These are phyloP conservation scores for Etia nguti DNA, from an alignment of 2,113 vertebrate genomes.

Conservation along the genomic window DNA sequence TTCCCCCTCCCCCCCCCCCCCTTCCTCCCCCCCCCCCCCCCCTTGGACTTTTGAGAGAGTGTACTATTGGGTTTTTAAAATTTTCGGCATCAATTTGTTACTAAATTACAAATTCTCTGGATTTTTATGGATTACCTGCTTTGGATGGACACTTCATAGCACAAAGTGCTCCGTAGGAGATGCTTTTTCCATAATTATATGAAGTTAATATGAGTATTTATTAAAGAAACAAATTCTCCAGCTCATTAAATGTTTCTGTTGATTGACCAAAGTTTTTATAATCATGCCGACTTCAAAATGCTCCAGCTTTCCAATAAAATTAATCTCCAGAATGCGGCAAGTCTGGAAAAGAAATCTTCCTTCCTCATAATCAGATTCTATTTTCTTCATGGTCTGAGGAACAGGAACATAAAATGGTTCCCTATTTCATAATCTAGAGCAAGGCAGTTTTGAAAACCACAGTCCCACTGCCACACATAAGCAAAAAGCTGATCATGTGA, in stretches of 20 bases:
- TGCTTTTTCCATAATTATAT: background rate
- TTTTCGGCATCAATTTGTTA: background rate
- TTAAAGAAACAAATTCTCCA: background rate
- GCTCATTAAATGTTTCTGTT: background rate
- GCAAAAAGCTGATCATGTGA: background rate
- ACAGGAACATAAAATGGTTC: fast-evolving
- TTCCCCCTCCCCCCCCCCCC: too few relatives aligned
- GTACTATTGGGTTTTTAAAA: background rate
- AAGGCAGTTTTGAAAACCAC: background rate
- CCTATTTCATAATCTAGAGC: background rate
- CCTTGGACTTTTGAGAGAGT: too few relatives aligned
- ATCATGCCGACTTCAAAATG: background rate
- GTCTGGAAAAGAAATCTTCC: background rate
- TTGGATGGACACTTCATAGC: background rate
- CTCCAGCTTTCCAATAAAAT: background rate
- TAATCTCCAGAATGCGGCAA: background rate
- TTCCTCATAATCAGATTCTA: background rate
- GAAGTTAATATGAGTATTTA: background rate
- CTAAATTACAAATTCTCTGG: background rate
- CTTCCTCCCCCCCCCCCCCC: too few relatives aligned
- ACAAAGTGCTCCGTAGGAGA: background rate
- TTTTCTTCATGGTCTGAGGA: background rate
- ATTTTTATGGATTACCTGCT: background rate
- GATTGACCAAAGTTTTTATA: background rate
- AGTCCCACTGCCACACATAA: background rate